phyloP scores from a whole-genome alignment of 1,140 invertebrate species.

The Bombus waltoni region DNA sequence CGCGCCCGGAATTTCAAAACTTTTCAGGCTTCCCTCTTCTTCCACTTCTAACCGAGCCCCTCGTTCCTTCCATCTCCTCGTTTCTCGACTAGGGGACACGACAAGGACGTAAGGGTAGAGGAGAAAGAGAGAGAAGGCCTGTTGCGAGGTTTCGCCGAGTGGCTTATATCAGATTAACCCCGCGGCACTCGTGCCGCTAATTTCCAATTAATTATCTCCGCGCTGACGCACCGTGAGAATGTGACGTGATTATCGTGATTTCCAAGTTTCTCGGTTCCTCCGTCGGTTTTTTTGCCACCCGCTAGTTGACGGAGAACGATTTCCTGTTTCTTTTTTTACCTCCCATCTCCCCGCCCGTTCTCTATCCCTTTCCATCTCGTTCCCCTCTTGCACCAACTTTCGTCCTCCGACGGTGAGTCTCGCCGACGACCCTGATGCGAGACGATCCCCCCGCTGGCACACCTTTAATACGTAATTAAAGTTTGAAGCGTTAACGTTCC shows the following conservation, averaged over 20 bases:
- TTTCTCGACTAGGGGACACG: constrained; percentile 30
- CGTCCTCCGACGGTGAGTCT: neutral
- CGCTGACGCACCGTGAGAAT: constrained; percentile 63
- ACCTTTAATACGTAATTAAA: constrained; percentile 52
- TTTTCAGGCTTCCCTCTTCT: constrained; percentile 61
- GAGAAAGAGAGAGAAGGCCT: constrained; percentile 36
- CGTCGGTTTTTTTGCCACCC: neutral
- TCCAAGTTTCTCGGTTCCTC: constrained; percentile 24
- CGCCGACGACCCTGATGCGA: neutral
- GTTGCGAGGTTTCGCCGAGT: constrained; percentile 61
- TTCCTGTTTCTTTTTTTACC: neutral
- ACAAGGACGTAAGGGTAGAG: neutral
- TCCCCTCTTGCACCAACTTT: too few species aligned
- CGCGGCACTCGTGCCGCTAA: constrained; percentile 59
- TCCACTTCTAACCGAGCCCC: constrained; percentile 18
- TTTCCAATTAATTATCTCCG: constrained; percentile 68
- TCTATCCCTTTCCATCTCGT: neutral
- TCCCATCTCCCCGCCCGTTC: neutral
- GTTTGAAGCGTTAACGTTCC: constrained; percentile 38
- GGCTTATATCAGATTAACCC: constrained; percentile 64
- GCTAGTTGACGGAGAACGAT: neutral
- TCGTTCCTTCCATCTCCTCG: constrained; percentile 4
- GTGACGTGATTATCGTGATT: constrained; percentile 62
- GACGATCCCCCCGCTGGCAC: neutral
- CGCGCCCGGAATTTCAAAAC: constrained; percentile 67